Base-by-base conservation (phyloP, 1,140 invertebrate genomes). In the Drosophila gunungcola region DNA sequence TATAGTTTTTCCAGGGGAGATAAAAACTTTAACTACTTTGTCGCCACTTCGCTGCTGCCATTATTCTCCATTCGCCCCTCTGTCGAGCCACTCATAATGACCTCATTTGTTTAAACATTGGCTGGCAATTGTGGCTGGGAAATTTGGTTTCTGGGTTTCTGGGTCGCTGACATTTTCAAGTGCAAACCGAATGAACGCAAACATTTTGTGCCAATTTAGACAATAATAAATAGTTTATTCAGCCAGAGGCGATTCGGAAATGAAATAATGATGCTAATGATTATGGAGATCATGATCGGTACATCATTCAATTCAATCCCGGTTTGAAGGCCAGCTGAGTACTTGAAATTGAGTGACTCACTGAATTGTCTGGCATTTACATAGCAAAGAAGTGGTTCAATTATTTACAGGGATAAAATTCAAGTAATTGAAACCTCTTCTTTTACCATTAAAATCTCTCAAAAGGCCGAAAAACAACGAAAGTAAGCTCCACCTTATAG, bases 1-100 rank as follows among this genome's bases (percentile, higher is more conserved):
- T 64, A 74, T 56, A 56, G 72, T 56, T 65, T 51, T 55, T 27
- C 3, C 38, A 58, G 49, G 12, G n/a, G n/a, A 83, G 75, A 88
- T 89, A 83, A 88, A 89, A 88, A 83, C 80, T 83, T 88, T 65
- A 88, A 86, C 75, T 79, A 86, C 83, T 88, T 89, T 88, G 84
- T 84, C 84, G 80, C 70, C 83, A 86, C 82, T 86, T 86, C 70
- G 64, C 63, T 64, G 51, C 34, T 65, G 74, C 78, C 73, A 78
- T 80, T 76, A 67, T 58, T 62, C 76, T 58, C 43, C 29, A 27
- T 61, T 51, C 38, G 57, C 43, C 41, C 42, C 36, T 38, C 46
- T 21, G 25, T 13, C 32, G 16, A 32, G 29, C 29, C 45, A 52
- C 57, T 52, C 69, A 74, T 85, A 90, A 90, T 89, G 85, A 89